Evolutionary conservation across 2,113 vertebrate genomes (phyloP), one percentile per base, ranked within the genome.

Genomic region (Pygoscelis adeliae): DNA sequence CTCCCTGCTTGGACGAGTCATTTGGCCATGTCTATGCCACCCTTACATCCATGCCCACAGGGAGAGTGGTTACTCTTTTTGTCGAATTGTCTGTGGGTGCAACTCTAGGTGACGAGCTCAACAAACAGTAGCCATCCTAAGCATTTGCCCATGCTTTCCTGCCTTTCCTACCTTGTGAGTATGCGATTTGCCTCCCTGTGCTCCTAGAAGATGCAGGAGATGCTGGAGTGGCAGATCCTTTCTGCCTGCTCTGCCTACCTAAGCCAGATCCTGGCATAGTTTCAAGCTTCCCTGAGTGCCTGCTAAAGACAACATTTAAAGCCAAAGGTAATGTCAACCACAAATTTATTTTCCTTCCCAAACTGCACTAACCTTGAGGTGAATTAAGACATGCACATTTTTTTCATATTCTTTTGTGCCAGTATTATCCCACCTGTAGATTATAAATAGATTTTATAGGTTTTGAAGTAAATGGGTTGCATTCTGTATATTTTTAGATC

Each of bases 391-490:
- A 32, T 20, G 14, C 7, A 83, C 5, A 4, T n/a, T 63, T 93
- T 91, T 91, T 88, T 80, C 6, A 58, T 55, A 59, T 20, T 73
- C 42, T 74, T 84, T 47, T 52, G 9, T 59, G 49, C 38, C 65
- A 67, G 38, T 47, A 53, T 55, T 59, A 91, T 55, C 47, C 8
- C 5, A 90, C n/a, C 8, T 74, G 42, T 50, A 89, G 55, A 50
- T 30, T 21, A 90, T 4, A 4, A 91, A 67, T 20, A 71, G n/a
- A 91, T 84, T 74, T 92, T 87, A 96, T 36, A 83, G 32, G n/a
- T 59, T 96, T 94, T 94, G 83, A 96, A 87, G 56, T 95, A 94
- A 96, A 81, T 89, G 52, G 80, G 77, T 74, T 91, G 66, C 52
- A 79, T 71, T 82, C 67, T 34, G 27, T 42, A 5, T 85, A 91